Conservation (phyloP, 2,888 invertebrate species). For the Sepioteuthis lessoniana region DNA sequence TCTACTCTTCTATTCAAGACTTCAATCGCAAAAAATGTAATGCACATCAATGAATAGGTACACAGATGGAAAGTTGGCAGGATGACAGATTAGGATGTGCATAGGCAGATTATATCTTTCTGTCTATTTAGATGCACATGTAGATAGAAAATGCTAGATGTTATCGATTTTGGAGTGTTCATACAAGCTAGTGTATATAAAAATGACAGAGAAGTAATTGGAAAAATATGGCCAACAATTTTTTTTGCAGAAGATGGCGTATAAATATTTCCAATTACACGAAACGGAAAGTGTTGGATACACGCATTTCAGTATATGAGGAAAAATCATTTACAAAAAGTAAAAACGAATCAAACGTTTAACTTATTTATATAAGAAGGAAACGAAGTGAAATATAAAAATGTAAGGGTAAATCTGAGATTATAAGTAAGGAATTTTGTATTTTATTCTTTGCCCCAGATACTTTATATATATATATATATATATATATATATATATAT, state of each 20-base stretch:
- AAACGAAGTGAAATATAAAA: too few relatives aligned
- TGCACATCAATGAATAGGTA: neutral
- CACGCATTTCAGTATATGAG: neutral
- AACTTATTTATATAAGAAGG: too few relatives aligned
- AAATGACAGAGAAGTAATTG: neutral
- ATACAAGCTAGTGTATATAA: neutral
- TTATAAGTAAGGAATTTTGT: too few relatives aligned
- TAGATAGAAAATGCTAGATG: neutral
- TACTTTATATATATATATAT: too few relatives aligned
- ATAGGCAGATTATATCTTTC: neutral
- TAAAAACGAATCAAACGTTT: too few relatives aligned
- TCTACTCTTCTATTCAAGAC: neutral
- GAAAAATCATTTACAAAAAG: too few relatives aligned
- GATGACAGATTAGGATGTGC: neutral
- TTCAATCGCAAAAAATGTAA: neutral
- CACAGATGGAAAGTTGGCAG: neutral
- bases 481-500: too few relatives aligned
- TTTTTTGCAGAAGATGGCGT: neutral
- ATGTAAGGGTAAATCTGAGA: too few relatives aligned
- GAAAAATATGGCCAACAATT: neutral
- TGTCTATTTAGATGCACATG: neutral
- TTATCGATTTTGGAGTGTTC: neutral
- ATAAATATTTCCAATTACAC: slow-evolving; percentile 19
- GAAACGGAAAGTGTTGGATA: neutral
- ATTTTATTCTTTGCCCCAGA: too few relatives aligned